Base-by-base conservation (phyloP, 2,113 vertebrate species). In the Carassius gibelio region DNA sequence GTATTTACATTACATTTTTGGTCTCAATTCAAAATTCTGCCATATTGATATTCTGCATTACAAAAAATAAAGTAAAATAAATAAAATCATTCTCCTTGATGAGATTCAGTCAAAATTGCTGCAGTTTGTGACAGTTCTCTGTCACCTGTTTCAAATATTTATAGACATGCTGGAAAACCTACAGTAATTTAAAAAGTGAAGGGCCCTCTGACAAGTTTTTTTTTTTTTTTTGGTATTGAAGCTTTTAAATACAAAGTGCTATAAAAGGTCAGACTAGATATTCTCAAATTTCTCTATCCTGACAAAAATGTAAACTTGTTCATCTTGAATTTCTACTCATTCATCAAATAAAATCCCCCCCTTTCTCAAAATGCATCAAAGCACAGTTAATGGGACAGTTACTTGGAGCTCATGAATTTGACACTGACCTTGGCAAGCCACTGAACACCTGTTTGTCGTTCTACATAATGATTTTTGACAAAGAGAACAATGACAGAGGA, bases 1-100 rank as follows among this genome's bases (percentile, higher is more conserved):
- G 26, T 82, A 89, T 88, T 89, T 83, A 80, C 83, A 84, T 87
- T 66, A 64, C 74, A 84, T 72, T 82, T 55, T 82, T 79, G 66
- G 52, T 79, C 84, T 85, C 68, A 75, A 83, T 78, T 79, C 34
- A 48, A 50, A 52, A 87, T 79, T 88, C 61, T 38, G 81, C 23
- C 50, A 55, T 64, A 87, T 88, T 50, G 74, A 86, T 89, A 30
- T 78, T 45, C 52, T 14, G 52, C 15, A 78, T 48, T 80, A 74
- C 52, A 9, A 66, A 61, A 8, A 15, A 50, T 30, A 36, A 71
- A 57, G 23, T 23, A 68, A 26, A 62, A 14, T 2, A 19, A 38
- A 55, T 19, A 26, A 55, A 34, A 23, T 17, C 11, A 7, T 30
- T 64, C 26, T 83, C 82, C 38, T 45, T 84, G 61, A 71, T 69